Percentiles rank a stretch among this genome's conserved stretches.
phyloP scores from a whole-genome alignment of 2,888 invertebrate genomes.

The Fabriciana adippe region DNA sequence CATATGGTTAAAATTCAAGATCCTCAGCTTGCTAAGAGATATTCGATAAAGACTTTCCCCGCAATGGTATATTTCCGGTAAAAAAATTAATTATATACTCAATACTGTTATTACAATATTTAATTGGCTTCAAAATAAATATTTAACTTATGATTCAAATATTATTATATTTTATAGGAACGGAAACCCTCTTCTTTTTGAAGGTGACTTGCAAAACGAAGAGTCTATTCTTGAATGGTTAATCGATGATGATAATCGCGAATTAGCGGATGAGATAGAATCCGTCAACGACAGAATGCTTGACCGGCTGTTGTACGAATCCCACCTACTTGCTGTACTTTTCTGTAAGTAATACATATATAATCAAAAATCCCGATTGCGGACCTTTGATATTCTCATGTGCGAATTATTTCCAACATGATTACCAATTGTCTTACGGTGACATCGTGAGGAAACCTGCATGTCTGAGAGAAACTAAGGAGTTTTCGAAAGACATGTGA shows the following conservation, averaged over 20 bases:
- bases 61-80: conserved; percentile 95
- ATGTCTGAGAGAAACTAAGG: too few species aligned
- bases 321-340: conserved; percentile 93
- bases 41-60: conserved; percentile 96
- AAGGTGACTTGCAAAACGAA: conserved; percentile 96
- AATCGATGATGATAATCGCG: conserved; percentile 95
- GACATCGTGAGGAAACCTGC: too few species aligned
- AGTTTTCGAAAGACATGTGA: too few species aligned
- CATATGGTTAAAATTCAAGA: conserved; percentile 97
- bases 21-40: conserved; percentile 93
- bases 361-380: background rate
- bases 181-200: conserved; percentile 93
- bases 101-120: background rate
- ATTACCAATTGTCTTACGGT: too few species aligned
- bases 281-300: conserved; percentile 95
- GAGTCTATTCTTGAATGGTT: conserved; percentile 96
- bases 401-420: too few species aligned
- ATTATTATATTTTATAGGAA: conserved; percentile 82
- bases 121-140: background rate
- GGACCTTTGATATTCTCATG: too few species aligned
- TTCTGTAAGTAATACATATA: conserved; percentile 86
- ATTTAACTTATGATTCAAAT: background rate
- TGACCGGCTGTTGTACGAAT: conserved; percentile 91
- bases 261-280: conserved; percentile 96
- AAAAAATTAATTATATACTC: conserved; percentile 10